Conservation (phyloP, 2,888 invertebrate genomes). For the Ischnus inquisitorius region DNA sequence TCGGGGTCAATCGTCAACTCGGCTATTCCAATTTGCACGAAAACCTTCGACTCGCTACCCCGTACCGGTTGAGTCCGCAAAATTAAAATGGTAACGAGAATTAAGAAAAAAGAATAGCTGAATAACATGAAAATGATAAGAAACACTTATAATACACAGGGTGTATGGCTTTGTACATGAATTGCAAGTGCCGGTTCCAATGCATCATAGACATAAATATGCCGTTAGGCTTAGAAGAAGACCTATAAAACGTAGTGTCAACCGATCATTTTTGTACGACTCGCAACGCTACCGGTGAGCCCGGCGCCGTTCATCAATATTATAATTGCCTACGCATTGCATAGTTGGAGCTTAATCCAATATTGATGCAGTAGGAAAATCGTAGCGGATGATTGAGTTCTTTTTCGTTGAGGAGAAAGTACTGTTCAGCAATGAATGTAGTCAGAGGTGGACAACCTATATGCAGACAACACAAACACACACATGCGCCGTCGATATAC, state of each 20-base stretch:
- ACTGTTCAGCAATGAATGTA: conserved; percentile 15
- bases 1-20: conserved; percentile 36
- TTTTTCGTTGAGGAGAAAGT: conserved; percentile 56
- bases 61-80: no score
- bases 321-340: conserved; percentile 36
- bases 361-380: conserved; percentile 8
- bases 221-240: neutral
- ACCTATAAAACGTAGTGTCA: neutral
- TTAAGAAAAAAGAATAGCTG: neutral
- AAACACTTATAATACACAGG: neutral
- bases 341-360: neutral
- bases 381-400: neutral
- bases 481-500: conserved; percentile 9
- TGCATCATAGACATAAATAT: neutral
- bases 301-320: conserved; percentile 15
- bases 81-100: no score
- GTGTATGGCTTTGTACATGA: neutral
- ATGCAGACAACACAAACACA: conserved; percentile 9
- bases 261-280: neutral
- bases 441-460: conserved; percentile 11
- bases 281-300: conserved; percentile 1
- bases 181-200: neutral
- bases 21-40: neutral
- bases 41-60: neutral
- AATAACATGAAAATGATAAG: neutral